These are phyloP conservation scores for Acrobasis consociella DNA, from an alignment of 2,888 invertebrate species.

Conservation along the genomic window DNA sequence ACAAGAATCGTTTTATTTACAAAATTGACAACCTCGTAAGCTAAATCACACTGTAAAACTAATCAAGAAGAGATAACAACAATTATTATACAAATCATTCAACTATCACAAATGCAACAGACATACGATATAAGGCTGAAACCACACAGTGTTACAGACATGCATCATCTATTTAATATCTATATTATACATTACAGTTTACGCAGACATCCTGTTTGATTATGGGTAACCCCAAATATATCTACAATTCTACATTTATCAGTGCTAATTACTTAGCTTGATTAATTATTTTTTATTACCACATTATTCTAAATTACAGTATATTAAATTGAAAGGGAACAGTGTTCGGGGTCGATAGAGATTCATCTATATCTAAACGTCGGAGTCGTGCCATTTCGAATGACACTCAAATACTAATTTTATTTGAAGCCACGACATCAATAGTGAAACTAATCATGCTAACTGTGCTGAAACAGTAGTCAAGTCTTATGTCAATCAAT, in stretches of 20 bases:
- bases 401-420: background rate
- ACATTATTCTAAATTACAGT: constrained; percentile 4
- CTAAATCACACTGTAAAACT: constrained; percentile 25
- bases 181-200: background rate
- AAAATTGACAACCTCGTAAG: constrained; percentile 28
- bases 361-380: constrained; percentile 9
- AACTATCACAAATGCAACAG: constrained; percentile 33
- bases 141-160: constrained; percentile 24
- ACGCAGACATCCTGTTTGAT: constrained; percentile 1
- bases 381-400: background rate
- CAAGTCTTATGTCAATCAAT: too few relatives aligned
- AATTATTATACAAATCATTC: constrained; percentile 32
- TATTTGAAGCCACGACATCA: background rate
- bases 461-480: background rate
- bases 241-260: constrained; percentile 5
- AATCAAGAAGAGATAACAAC: constrained; percentile 25
- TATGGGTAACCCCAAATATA: background rate
- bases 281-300: background rate
- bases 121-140: constrained; percentile 26
- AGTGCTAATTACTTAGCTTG: background rate
- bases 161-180: background rate
- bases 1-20: constrained; percentile 26
- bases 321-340: background rate
- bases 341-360: constrained; percentile 1
- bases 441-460: background rate